phyloP scores from a whole-genome alignment of 2,797 vertebrate species.

The Eulemur mongoz region DNA sequence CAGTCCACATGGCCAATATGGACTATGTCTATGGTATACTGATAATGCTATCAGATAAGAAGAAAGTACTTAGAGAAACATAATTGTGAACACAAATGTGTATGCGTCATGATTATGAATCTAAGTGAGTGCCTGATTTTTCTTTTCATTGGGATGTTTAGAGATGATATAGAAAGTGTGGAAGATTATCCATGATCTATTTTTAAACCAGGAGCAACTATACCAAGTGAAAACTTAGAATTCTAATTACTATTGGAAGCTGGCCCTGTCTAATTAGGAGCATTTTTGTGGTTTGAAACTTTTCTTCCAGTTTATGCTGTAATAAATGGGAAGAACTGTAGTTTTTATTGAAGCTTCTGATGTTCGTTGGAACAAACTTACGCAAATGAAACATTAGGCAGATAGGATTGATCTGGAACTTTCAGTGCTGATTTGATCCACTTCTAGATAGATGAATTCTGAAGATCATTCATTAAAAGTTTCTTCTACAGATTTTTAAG shows the following conservation, averaged over 20 bases:
- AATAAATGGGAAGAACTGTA: neutral
- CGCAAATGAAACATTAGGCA: neutral
- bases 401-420: neutral
- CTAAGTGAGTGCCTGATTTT: neutral
- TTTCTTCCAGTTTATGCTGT: neutral
- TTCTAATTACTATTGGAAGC: neutral
- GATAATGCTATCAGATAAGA: neutral
- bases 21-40: neutral
- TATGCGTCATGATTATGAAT: neutral
- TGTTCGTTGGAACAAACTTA: neutral
- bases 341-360: neutral
- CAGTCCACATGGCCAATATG: neutral
- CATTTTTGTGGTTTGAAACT: neutral
- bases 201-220: slow-evolving; percentile 13
- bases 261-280: neutral
- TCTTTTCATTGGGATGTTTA: neutral
- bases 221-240: neutral
- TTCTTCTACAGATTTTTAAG: neutral
- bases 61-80: neutral
- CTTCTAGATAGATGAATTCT: neutral
- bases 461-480: neutral
- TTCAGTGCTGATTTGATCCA: neutral
- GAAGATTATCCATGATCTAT: neutral
- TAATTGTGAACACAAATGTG: neutral
- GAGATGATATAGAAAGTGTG: neutral